Percentiles rank a stretch among this genome's conserved stretches.
phyloP scores from a whole-genome alignment of 2,797 vertebrate species.

The Poecilia velifera region DNA sequence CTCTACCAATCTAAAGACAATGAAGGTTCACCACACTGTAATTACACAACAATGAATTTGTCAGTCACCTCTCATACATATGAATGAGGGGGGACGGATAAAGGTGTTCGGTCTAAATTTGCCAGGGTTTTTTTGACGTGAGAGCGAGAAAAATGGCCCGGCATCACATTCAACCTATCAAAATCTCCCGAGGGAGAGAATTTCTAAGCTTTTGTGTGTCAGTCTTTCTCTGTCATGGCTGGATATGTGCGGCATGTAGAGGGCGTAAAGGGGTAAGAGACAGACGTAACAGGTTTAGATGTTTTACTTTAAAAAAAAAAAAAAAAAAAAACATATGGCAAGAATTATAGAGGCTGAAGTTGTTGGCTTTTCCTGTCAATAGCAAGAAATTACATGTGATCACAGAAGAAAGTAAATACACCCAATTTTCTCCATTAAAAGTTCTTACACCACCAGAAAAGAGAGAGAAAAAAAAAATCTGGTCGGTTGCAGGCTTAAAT shows the following conservation, averaged over 20 bases:
- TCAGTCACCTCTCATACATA: constrained; percentile 82
- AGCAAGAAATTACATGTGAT: constrained; percentile 6
- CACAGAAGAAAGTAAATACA: neutral
- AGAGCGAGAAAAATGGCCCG: constrained; percentile 72
- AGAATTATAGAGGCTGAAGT: constrained; percentile 46
- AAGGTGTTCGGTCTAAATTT: constrained; percentile 81
- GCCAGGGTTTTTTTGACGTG: constrained; percentile 75
- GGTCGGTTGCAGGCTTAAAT: neutral
- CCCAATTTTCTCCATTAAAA: neutral
- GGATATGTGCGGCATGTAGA: constrained; percentile 70
- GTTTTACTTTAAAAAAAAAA: constrained; percentile 23
- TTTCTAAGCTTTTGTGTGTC: constrained; percentile 80
- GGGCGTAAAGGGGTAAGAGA: constrained; percentile 71
- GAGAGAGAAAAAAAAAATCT: neutral
- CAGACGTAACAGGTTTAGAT: constrained; percentile 74
- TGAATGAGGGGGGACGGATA: constrained; percentile 79
- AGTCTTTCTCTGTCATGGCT: constrained; percentile 77
- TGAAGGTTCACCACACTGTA: constrained; percentile 81
- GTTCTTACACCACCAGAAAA: neutral
- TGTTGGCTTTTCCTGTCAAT: constrained; percentile 58
- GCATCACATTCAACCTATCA: constrained; percentile 78
- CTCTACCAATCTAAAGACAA: constrained; percentile 84
- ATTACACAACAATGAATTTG: constrained; percentile 84
- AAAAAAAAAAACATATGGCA: constrained; percentile 33
- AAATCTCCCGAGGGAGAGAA: constrained; percentile 71